A percentile compares a stretch with the other conserved stretches of the same genome.
Conservation (phyloP, 2,888 invertebrate genomes). For the Erebia epiphron region DNA sequence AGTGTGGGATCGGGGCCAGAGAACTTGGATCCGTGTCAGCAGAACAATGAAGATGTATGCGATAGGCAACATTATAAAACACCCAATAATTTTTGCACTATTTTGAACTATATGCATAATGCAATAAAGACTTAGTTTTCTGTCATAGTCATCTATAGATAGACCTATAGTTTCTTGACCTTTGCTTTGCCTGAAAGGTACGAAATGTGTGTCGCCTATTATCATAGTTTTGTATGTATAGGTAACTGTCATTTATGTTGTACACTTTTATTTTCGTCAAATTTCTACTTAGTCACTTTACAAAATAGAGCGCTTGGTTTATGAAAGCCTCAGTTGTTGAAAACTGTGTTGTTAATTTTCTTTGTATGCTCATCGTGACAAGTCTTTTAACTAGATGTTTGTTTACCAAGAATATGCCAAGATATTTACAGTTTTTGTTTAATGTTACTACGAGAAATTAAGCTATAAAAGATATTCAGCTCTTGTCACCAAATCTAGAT, state of each 20-base stretch:
- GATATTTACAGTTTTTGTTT: not conserved
- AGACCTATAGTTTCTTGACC: slow-evolving; percentile 19
- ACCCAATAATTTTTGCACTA: slow-evolving; percentile 18
- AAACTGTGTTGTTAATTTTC: slow-evolving; percentile 7
- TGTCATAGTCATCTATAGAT: not conserved
- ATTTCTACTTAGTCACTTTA: slow-evolving; percentile 10
- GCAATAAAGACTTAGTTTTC: slow-evolving; percentile 10
- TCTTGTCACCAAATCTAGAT: not conserved
- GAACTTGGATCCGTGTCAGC: slow-evolving; percentile 64
- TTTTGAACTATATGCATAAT: slow-evolving; percentile 20
- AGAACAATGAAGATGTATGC: slow-evolving; percentile 51
- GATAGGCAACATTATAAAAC: slow-evolving; percentile 23
- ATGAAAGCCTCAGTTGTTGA: not conserved
- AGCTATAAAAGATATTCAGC: not conserved
- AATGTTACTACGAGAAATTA: not conserved
- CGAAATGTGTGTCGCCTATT: slow-evolving; percentile 19
- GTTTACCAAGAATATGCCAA: not conserved
- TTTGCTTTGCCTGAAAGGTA: slow-evolving; percentile 21
- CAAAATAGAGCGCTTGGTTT: not conserved
- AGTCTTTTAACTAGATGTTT: slow-evolving; percentile 12
- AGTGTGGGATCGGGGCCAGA: slow-evolving; percentile 68
- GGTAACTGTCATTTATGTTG: slow-evolving; percentile 13
- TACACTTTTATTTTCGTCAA: not conserved
- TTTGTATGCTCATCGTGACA: slow-evolving; percentile 9
- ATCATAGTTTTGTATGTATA: slow-evolving; percentile 25